phyloP scores from a whole-genome alignment of 2,113 vertebrate genomes.

The Corythaixoides concolor region DNA sequence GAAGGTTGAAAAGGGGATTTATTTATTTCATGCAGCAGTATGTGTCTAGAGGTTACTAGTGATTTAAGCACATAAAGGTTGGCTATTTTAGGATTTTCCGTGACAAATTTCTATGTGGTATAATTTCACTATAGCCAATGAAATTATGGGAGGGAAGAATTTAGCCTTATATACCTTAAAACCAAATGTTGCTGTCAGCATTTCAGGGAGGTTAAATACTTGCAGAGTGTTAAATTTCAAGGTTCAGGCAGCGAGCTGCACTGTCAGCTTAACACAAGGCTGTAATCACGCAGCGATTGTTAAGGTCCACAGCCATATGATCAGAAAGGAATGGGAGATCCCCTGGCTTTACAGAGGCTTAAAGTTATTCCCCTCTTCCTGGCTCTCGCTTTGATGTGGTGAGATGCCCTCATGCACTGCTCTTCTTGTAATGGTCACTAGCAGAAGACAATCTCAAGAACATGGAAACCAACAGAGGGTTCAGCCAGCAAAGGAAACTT shows the following conservation, averaged over 20 bases:
- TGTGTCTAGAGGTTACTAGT: neutral
- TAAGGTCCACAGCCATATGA: neutral
- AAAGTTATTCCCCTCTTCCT: neutral
- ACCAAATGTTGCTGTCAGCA: slow-evolving; percentile 11
- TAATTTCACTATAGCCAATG: neutral
- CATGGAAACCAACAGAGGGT: neutral
- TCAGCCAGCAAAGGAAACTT: neutral
- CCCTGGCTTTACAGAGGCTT: neutral
- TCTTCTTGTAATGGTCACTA: neutral
- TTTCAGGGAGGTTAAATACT: slow-evolving; percentile 17
- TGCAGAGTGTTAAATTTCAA: neutral
- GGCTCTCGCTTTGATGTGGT: neutral
- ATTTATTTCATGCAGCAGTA: slow-evolving; percentile 11
- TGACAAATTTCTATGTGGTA: neutral
- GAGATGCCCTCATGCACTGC: neutral
- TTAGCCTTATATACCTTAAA: slow-evolving; percentile 20
- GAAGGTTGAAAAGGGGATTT: neutral
- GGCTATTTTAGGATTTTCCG: neutral
- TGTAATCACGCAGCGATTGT: neutral
- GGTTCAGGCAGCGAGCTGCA: neutral
- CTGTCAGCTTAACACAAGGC: neutral
- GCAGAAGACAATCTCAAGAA: neutral
- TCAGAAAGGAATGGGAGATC: neutral
- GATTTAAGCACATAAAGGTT: neutral
- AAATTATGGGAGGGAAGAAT: neutral